Conservation (phyloP, 1,140 invertebrate species). For the Diploscapter pachys region DNA sequence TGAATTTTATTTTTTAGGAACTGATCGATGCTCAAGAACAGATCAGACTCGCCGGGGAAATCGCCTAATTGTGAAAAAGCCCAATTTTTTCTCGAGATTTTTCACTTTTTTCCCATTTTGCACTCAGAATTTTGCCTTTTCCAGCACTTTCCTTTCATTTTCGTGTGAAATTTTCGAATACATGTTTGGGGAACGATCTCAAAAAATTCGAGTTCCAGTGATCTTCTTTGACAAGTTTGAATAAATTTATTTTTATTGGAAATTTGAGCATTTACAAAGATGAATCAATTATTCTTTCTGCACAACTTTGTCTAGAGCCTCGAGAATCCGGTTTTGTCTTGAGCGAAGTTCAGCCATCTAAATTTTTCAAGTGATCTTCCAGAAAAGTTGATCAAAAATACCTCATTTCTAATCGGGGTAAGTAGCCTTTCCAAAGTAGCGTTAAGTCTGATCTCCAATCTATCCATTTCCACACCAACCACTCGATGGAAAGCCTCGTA, state of each 20-base stretch:
- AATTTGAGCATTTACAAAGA: too few relatives aligned
- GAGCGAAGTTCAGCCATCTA: too few relatives aligned
- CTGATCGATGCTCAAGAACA: slow-evolving; percentile 14
- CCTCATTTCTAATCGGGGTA: too few relatives aligned
- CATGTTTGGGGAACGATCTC: background rate
- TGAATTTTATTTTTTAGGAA: background rate
- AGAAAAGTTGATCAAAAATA: too few relatives aligned
- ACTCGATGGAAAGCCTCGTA: slow-evolving; percentile 7
- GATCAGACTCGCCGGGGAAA: background rate
- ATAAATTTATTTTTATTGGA: too few relatives aligned
- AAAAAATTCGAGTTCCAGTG: too few relatives aligned
- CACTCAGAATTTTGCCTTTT: slow-evolving; percentile 4
- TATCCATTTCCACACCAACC: slow-evolving; percentile 2
- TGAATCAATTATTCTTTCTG: too few relatives aligned
- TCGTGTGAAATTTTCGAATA: background rate
- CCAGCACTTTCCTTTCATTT: slow-evolving; percentile 1
- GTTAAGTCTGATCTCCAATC: slow-evolving; percentile 8
- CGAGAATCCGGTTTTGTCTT: too few relatives aligned
- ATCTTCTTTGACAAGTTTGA: too few relatives aligned
- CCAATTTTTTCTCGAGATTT: background rate
- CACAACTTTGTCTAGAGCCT: too few relatives aligned
- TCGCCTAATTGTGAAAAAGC: background rate
- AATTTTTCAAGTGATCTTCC: too few relatives aligned
- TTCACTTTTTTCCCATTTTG: background rate
- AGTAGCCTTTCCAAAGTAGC: slow-evolving; percentile 5